Evolutionary conservation across 2,113 vertebrate species (phyloP).

Genomic region (Labrus mixtus): DNA sequence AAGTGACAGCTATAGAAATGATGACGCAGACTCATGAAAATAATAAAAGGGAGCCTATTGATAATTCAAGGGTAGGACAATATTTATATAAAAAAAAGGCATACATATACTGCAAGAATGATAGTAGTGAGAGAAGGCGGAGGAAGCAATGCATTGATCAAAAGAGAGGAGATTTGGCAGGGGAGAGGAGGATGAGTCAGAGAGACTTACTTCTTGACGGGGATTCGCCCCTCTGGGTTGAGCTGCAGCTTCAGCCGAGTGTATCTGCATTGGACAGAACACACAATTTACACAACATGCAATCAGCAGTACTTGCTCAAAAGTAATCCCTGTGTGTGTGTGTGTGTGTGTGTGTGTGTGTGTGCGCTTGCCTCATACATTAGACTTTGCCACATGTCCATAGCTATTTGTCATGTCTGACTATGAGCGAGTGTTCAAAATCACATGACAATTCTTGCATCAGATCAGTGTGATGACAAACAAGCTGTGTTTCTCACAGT

Average conservation of each 20-base stretch:
- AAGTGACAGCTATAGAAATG: background rate
- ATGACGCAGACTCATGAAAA: background rate
- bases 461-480: background rate
- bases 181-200: constrained; percentile 50
- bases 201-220: constrained; percentile 95
- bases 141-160: constrained; percentile 35
- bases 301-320: constrained; percentile 26
- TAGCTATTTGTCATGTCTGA: constrained; percentile 10
- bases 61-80: background rate
- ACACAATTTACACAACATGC: constrained; percentile 43
- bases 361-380: background rate
- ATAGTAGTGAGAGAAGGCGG: constrained; percentile 11
- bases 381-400: background rate
- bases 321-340: background rate
- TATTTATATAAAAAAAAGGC: constrained; percentile 17
- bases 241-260: constrained; percentile 94
- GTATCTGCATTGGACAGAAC: constrained; percentile 86
- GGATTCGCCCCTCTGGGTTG: constrained; percentile 94
- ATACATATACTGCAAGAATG: background rate
- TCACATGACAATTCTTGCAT: background rate
- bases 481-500: background rate
- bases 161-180: constrained; percentile 35
- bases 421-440: background rate
- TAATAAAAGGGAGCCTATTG: background rate
- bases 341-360: constrained; percentile 27